Conservation (phyloP, 2,113 vertebrate species). For the Oophaga pumilio region DNA sequence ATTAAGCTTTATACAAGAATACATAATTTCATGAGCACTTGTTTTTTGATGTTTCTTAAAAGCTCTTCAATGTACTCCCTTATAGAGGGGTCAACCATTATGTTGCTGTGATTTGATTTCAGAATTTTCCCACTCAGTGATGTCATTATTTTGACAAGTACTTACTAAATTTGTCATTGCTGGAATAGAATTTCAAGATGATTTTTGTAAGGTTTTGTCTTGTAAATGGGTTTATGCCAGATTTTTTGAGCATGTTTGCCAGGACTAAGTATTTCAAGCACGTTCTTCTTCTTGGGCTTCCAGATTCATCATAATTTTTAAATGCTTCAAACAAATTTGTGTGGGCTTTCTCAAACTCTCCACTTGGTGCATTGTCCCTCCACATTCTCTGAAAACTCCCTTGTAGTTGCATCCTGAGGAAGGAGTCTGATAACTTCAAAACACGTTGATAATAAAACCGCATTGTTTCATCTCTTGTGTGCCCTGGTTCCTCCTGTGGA, state of each 20-base stretch:
- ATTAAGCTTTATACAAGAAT: no score
- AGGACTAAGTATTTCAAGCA: conserved; percentile 99
- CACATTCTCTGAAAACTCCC: conserved; percentile 92
- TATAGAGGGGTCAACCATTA: conserved; percentile 99
- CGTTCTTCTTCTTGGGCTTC: conserved; percentile 96
- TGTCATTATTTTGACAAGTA: conserved; percentile 99
- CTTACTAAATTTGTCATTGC: conserved; percentile 99
- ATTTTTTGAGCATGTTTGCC: conserved; percentile 99
- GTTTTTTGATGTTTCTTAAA: no score
- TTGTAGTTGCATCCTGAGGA: no score
- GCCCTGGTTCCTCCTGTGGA: no score
- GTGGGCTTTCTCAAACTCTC: conserved; percentile 99
- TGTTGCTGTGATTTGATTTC: conserved; percentile 99
- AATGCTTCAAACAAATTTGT: conserved; percentile 99
- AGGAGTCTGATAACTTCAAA: no score
- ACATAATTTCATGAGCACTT: no score
- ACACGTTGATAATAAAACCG: no score
- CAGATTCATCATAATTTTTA: conserved; percentile 99
- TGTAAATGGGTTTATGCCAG: conserved; percentile 97
- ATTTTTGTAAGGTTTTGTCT: conserved; percentile 99
- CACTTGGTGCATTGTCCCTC: conserved; percentile 98
- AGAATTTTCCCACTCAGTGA: conserved; percentile 99
- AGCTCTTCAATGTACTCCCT: conserved; percentile 94
- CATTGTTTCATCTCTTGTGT: no score
- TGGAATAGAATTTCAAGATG: conserved; percentile 91